These are phyloP conservation scores for Protonemura montana DNA, from an alignment of 2,888 invertebrate species.

Conservation along the genomic window DNA sequence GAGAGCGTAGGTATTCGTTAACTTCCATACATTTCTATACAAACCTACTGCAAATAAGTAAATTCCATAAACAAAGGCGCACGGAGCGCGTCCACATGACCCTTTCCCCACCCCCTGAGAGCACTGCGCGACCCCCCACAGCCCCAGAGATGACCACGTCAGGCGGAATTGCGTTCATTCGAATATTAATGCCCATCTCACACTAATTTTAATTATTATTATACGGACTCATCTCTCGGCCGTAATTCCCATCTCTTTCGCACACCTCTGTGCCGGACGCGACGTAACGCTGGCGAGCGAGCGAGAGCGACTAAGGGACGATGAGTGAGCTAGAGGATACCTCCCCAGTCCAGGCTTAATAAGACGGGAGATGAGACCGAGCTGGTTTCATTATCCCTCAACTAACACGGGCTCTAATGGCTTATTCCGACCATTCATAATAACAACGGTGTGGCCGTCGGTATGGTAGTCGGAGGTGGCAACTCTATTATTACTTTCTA, in stretches of 20 bases:
- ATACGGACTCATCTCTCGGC: constrained; percentile 18
- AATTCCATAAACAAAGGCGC: background rate
- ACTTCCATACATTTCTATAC: background rate
- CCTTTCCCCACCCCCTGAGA: constrained; percentile 16
- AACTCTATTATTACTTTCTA: constrained; percentile 25
- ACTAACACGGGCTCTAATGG: constrained; percentile 28
- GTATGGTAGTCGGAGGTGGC: background rate
- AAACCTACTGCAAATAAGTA: background rate
- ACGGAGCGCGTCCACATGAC: background rate
- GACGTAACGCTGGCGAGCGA: background rate
- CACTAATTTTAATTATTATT: constrained; percentile 38
- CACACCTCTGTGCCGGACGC: background rate
- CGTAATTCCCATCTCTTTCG: background rate
- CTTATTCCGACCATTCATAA: constrained; percentile 29
- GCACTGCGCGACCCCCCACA: background rate
- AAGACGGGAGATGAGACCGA: constrained; percentile 29
- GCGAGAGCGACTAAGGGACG: background rate
- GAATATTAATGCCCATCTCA: constrained; percentile 38
- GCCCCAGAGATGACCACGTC: background rate
- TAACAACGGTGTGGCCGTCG: background rate
- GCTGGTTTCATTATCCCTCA: constrained; percentile 23
- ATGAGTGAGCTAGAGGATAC: background rate
- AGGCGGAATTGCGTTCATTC: constrained; percentile 21
- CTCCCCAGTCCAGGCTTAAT: constrained; percentile 14
- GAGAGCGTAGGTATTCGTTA: no score